phyloP scores from a whole-genome alignment of 1,140 invertebrate species.

The Drosophila guanche region DNA sequence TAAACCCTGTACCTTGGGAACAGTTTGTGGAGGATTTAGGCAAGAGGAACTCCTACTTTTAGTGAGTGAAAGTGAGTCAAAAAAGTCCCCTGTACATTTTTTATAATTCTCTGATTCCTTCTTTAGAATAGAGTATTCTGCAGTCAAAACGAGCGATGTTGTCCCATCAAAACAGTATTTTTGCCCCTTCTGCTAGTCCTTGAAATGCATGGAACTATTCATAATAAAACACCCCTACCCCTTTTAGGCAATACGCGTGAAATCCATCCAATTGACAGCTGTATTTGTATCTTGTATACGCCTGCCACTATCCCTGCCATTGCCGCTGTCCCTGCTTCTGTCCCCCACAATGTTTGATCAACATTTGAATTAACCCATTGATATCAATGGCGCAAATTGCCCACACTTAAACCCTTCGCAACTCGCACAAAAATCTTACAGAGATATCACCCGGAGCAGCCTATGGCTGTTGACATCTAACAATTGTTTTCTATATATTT shows the following conservation, averaged over 20 bases:
- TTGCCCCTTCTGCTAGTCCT: too few relatives aligned
- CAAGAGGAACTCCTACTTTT: too few relatives aligned
- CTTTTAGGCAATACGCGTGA: slow-evolving; percentile 11
- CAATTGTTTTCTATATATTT: slow-evolving; percentile 49
- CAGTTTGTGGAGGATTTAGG: background rate
- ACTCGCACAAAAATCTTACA: slow-evolving; percentile 2
- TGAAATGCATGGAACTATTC: background rate
- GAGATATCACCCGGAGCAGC: slow-evolving; percentile 9
- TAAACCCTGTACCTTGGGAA: background rate
- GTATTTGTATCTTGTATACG: slow-evolving; percentile 41
- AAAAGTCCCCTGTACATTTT: too few relatives aligned
- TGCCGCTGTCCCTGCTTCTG: background rate
- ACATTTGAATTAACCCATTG: slow-evolving; percentile 50
- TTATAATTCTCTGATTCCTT: too few relatives aligned
- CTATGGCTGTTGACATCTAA: slow-evolving; percentile 24
- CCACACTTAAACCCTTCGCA: slow-evolving; percentile 8
- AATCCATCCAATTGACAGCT: slow-evolving; percentile 43
- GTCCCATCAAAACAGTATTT: background rate
- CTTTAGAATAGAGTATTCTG: too few relatives aligned
- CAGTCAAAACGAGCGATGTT: background rate
- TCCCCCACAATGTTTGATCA: slow-evolving; percentile 49
- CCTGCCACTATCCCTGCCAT: background rate
- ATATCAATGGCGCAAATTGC: slow-evolving; percentile 41
- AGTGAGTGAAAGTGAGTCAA: too few relatives aligned
- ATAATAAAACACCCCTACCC: background rate